Conservation (phyloP, 2,888 invertebrate species). For the Leptothorax acervorum region DNA sequence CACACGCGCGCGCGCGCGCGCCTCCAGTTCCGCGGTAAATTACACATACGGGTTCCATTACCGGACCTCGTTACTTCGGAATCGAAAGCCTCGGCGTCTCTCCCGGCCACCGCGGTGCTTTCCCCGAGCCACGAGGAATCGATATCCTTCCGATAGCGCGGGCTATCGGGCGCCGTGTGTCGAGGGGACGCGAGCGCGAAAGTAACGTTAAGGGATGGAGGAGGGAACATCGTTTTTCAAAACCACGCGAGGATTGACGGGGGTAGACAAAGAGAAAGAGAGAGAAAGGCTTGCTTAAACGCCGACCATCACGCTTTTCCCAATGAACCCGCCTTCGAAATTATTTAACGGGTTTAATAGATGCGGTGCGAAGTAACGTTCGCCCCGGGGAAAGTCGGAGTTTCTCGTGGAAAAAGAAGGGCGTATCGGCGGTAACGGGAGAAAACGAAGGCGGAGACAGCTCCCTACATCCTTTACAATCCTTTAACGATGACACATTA, state of each 20-base stretch:
- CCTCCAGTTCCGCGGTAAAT: constrained; percentile 65
- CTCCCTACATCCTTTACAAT: constrained; percentile 73
- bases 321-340: not conserved
- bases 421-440: constrained; percentile 9
- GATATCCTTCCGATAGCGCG: constrained; percentile 52
- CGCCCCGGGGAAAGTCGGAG: constrained; percentile 11
- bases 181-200: constrained; percentile 9
- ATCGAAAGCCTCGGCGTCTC: constrained; percentile 58
- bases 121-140: constrained; percentile 46
- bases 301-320: no score
- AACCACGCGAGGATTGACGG: not conserved
- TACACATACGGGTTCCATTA: constrained; percentile 73
- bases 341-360: constrained; percentile 33
- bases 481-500: constrained; percentile 81
- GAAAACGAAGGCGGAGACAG: constrained; percentile 41
- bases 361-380: not conserved
- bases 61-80: constrained; percentile 58
- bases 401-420: constrained; percentile 5
- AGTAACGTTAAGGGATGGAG: constrained; percentile 1
- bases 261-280: not conserved
- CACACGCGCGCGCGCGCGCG: not conserved
- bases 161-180: constrained; percentile 20
- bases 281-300: not conserved
- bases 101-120: constrained; percentile 40
- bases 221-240: not conserved